Evolutionary conservation across 2,113 vertebrate genomes (phyloP), one percentile per base, ranked within the genome.

Genomic region (Euleptes europaea): DNA sequence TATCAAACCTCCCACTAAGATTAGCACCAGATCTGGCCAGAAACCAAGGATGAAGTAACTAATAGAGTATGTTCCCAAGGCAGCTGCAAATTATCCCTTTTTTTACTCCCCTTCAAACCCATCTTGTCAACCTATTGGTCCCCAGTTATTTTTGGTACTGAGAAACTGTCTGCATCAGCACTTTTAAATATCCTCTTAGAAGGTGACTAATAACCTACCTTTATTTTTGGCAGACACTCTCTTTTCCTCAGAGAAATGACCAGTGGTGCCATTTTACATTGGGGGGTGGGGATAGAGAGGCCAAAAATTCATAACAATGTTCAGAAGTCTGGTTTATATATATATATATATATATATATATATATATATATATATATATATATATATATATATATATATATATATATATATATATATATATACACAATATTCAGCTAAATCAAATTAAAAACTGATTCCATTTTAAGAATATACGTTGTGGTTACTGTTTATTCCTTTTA

Each of bases 81-180:
- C 10, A 57, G 42, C 12, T 70, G 21, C 33, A 63, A 57, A 35
- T 70, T 3, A 38, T 44, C 31, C n/a, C 49, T n/a, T 21, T 81
- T 0, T 5, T 88, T 86, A 86, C 19, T 90, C 47, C 65, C 65
- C 81, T n/a, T 70, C 86, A 71, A 84, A 26, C 38, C 85, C 28
- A 1, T 33, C 63, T 79, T 83, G 75, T 78, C 78, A 88, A 77
- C 51, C 69, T 6, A 44, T 8, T 44, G 2, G 15, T 86, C 66
- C 65, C 38, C 54, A 54, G 80, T 54, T 65, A 78, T 57, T 86
- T 84, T 86, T 66, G 70, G 33, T 71, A 31, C 71, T 21, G 12
- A 65, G 2, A 72, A 84, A n/a, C 5, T 8, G 87, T 33, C 17
- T 66, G 14, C 44, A 60, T 54, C 1, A 2, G 33, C 23, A 1